A percentile compares a stretch with the other conserved stretches of the same genome.
phyloP scores from a whole-genome alignment of 1,140 invertebrate species.

The Caenorhabditis remanei region DNA sequence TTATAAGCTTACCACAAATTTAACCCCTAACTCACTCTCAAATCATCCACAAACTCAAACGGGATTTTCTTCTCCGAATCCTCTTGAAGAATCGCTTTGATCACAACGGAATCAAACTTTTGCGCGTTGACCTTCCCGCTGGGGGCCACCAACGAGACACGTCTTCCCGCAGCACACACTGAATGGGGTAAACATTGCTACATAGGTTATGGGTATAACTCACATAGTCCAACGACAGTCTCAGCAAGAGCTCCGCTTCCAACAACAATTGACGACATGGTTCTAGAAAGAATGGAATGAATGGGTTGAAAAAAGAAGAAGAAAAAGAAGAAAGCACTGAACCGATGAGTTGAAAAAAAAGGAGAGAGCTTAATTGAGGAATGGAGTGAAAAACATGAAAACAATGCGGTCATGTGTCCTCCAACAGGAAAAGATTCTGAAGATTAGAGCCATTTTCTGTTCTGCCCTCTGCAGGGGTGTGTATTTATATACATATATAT shows the following conservation, averaged over 20 bases:
- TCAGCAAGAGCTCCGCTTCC: constrained; percentile 48
- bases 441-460: no score
- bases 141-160: constrained; percentile 34
- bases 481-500: background rate
- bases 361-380: constrained; percentile 3
- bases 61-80: constrained; percentile 57
- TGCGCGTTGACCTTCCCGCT: constrained; percentile 21
- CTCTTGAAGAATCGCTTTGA: constrained; percentile 53
- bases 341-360: constrained; percentile 31
- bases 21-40: constrained; percentile 12
- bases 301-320: background rate
- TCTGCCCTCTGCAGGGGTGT: background rate
- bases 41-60: constrained; percentile 57
- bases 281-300: constrained; percentile 2
- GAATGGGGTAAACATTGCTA: background rate
- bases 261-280: constrained; percentile 44
- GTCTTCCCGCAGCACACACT: constrained; percentile 36
- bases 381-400: background rate
- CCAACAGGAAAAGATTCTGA: background rate
- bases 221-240: constrained; percentile 41
- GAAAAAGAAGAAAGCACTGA: constrained; percentile 18
- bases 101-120: constrained; percentile 24
- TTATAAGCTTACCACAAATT: no score
- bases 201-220: background rate
- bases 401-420: background rate